Conservation (phyloP, 1,140 invertebrate genomes). For the Meteorus sp. region DNA sequence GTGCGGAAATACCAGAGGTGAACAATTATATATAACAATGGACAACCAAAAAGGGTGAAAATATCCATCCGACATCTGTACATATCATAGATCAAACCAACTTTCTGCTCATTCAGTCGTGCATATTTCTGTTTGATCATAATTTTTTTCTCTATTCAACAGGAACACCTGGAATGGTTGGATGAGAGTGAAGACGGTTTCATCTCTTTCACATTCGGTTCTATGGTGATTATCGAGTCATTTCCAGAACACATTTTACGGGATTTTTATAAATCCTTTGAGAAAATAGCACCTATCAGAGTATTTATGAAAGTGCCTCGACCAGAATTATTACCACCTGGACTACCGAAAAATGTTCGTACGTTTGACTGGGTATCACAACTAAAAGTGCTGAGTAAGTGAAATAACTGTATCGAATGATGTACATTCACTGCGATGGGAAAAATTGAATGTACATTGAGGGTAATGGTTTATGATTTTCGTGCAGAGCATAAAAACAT, state of each 20-base stretch:
- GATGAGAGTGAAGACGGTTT: conserved; percentile 69
- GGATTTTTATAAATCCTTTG: conserved; percentile 37
- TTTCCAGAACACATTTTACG: conserved; percentile 32
- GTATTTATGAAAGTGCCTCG: conserved; percentile 39
- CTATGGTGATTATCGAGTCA: conserved; percentile 65
- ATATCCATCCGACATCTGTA: no score
- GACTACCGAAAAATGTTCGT: conserved; percentile 63
- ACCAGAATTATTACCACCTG: conserved; percentile 39
- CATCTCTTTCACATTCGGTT: conserved; percentile 72
- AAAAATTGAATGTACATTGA: no score
- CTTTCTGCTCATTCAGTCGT: no score
- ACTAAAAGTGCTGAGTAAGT: conserved; percentile 65
- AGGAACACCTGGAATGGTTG: conserved; percentile 66
- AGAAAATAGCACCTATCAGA: conserved; percentile 40
- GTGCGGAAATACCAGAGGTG: conserved; percentile 32
- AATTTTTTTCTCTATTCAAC: conserved; percentile 51
- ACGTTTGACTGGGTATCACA: conserved; percentile 67
- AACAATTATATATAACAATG: no score
- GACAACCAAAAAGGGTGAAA: no score
- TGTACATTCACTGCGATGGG: not conserved
- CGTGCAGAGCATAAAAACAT: conserved; percentile 49
- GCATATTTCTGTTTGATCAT: not conserved
- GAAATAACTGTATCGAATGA: conserved; percentile 18
- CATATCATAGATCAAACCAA: no score
- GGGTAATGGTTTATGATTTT: conserved; percentile 23